Evolutionary conservation across 2,113 vertebrate species (phyloP).

Genomic region (Entomyzon cyanotis): DNA sequence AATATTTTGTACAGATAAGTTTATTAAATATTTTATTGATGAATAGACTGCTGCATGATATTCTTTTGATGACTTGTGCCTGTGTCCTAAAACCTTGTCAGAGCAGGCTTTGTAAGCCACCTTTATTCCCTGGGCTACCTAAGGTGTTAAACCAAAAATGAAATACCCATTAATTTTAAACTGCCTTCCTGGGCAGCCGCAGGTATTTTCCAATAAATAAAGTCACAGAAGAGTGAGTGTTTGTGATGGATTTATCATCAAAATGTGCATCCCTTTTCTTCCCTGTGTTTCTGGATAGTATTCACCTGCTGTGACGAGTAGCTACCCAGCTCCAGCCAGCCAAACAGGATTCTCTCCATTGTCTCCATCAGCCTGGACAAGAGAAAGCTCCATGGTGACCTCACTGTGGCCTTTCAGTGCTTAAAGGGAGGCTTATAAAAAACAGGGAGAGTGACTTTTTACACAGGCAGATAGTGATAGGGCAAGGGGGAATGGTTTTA

Average conservation of each 20-base stretch:
- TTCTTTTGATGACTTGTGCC: not conserved
- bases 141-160: not conserved
- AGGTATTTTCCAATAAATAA: not conserved
- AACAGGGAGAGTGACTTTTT: not conserved
- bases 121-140: not conserved
- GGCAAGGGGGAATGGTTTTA: not conserved
- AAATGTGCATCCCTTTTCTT: not conserved
- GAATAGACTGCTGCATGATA: not conserved
- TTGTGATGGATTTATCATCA: not conserved
- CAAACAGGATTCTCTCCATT: not conserved
- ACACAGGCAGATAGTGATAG: not conserved
- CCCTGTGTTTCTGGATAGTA: not conserved
- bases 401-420: not conserved
- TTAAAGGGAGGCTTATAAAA: not conserved
- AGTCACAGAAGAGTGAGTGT: not conserved
- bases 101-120: not conserved
- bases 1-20: conserved; percentile 83
- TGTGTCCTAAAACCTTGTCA: not conserved
- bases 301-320: not conserved
- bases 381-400: not conserved
- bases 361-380: not conserved
- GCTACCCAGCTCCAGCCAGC: not conserved
- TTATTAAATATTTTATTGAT: conserved; percentile 86
- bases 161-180: not conserved
- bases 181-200: not conserved